Percentiles rank a stretch among this genome's conserved stretches.
Evolutionary conservation across 2,888 invertebrate species (phyloP).

Genomic region (Cremastobaeus sp.): DNA sequence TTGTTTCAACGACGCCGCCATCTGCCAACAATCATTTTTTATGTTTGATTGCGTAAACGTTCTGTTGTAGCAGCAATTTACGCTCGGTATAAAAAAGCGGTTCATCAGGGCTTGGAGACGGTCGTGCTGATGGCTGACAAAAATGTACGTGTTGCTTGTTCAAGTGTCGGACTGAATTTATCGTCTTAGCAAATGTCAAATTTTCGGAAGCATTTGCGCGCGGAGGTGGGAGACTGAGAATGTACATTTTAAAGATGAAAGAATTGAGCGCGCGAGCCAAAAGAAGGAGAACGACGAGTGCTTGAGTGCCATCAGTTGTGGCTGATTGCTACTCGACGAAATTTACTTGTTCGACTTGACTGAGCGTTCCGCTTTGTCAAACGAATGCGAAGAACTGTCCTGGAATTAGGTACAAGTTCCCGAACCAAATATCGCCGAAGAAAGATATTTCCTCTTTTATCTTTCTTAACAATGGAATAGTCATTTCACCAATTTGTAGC

Average conservation of each 20-base stretch:
- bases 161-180: conserved; percentile 45
- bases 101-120: too few relatives aligned
- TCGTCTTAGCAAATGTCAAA: conserved; percentile 45
- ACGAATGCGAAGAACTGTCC: conserved; percentile 54
- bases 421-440: conserved; percentile 39
- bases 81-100: too few relatives aligned
- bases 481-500: conserved; percentile 44
- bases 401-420: conserved; percentile 56
- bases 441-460: conserved; percentile 44
- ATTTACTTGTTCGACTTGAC: conserved; percentile 60
- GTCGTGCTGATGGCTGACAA: conserved; percentile 28
- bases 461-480: conserved; percentile 30
- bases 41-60: too few relatives aligned
- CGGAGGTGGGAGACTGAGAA: conserved; percentile 3
- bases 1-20: too few relatives aligned
- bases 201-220: conserved; percentile 29
- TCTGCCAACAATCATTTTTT: too few relatives aligned
- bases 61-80: too few relatives aligned
- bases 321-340: conserved; percentile 60
- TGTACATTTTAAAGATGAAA: conserved; percentile 53
- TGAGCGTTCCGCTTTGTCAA: conserved; percentile 58
- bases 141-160: conserved; percentile 50
- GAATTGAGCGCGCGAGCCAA: conserved; percentile 48
- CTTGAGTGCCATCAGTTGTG: conserved; percentile 59
- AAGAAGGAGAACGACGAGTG: conserved; percentile 51